phyloP scores from a whole-genome alignment of 2,797 vertebrate genomes.

The Centroberyx gerrardi region DNA sequence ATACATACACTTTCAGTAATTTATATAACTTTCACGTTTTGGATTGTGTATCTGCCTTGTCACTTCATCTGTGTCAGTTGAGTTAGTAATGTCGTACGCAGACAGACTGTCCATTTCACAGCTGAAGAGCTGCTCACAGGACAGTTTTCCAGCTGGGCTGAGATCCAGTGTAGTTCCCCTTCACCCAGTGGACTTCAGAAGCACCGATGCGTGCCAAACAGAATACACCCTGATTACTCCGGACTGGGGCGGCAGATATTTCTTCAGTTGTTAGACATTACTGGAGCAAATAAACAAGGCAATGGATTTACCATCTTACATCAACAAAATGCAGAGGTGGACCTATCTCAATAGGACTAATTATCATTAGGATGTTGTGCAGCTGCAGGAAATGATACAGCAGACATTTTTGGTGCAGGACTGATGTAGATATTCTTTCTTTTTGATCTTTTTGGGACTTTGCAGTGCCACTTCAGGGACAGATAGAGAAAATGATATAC shows the following conservation, averaged over 20 bases:
- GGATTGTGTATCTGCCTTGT: neutral
- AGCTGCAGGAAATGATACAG: constrained; percentile 81
- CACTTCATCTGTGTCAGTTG: neutral
- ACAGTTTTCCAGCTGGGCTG: constrained; percentile 83
- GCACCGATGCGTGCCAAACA: constrained; percentile 71
- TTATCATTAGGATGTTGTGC: constrained; percentile 74
- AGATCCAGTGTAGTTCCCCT: constrained; percentile 80
- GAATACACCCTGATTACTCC: constrained; percentile 76
- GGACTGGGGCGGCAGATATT: constrained; percentile 75
- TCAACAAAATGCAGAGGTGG: constrained; percentile 74
- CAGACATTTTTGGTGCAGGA: constrained; percentile 65
- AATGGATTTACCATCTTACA: constrained; percentile 76
- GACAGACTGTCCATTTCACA: constrained; percentile 76
- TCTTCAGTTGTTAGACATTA: constrained; percentile 83
- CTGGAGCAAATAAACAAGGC: constrained; percentile 83
- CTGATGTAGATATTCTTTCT: constrained; percentile 60
- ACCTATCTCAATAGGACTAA: constrained; percentile 71
- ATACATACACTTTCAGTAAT: neutral
- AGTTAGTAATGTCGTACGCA: constrained; percentile 29
- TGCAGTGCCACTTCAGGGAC: constrained; percentile 26
- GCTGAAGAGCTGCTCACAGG: constrained; percentile 76
- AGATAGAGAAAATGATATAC: neutral
- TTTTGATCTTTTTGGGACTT: constrained; percentile 65
- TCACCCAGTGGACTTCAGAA: constrained; percentile 77
- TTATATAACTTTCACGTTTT: constrained; percentile 4